A percentile compares a stretch with the other conserved stretches of the same genome.
Conservation (phyloP, 2,113 vertebrate species). For the rabbit (Oryctolagus cuniculus) region mOryCun1.1 NC_091443.1:110712501-110713000, state of each 20-base stretch:
- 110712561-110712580: no score
- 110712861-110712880: neutral
- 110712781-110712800: neutral
- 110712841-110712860: neutral
- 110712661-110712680: no score
- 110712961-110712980: neutral
- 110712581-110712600: no score
- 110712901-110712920: neutral
- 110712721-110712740: no score
- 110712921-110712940: neutral
- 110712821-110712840: neutral
- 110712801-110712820: constrained; percentile 21
- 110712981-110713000: neutral
- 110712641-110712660: no score
- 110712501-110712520: no score
- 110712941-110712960: neutral
- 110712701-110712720: no score
- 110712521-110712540: no score
- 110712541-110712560: no score
- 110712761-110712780: neutral
- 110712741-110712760: neutral
- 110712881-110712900: neutral
- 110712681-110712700: no score
- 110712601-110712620: no score
- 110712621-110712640: no score